These are phyloP conservation scores for Phoeniculus purpureus DNA, from an alignment of 2,797 vertebrate genomes.

Conservation along the genomic window DNA sequence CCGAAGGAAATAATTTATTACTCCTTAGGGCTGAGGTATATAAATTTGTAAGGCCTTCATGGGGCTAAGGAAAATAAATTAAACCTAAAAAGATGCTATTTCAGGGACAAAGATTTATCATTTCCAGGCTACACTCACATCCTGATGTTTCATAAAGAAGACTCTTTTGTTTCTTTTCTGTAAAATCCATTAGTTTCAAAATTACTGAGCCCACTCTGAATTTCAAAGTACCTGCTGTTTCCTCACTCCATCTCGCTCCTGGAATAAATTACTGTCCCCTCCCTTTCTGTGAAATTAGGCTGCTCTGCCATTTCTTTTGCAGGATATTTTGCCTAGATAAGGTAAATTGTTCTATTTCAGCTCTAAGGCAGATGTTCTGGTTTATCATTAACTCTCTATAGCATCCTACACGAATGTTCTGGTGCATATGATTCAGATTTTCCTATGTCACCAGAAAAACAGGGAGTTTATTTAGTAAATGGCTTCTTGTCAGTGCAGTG, in stretches of 20 bases:
- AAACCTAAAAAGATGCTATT: constrained; percentile 74
- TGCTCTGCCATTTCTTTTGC: constrained; percentile 31
- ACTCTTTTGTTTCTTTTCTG: constrained; percentile 11
- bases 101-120: constrained; percentile 76
- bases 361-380: constrained; percentile 32
- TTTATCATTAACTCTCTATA: constrained; percentile 11
- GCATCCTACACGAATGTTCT: neutral
- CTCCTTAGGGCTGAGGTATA: constrained; percentile 56
- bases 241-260: neutral
- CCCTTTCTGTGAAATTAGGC: constrained; percentile 41
- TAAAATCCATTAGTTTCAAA: constrained; percentile 64
- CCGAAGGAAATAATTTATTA: constrained; percentile 76
- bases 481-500: neutral
- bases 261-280: constrained; percentile 56
- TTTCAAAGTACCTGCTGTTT: constrained; percentile 43
- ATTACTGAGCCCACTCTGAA: neutral
- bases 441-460: neutral
- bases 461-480: neutral
- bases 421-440: neutral
- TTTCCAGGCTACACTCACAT: constrained; percentile 46
- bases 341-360: constrained; percentile 54
- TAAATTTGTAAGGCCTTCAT: constrained; percentile 68
- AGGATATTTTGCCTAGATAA: constrained; percentile 49
- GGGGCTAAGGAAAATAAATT: constrained; percentile 78
- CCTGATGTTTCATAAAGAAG: constrained; percentile 38